Evolutionary conservation across 1,140 invertebrate species (phyloP).

Genomic region (Acromyrmex echinatior): DNA sequence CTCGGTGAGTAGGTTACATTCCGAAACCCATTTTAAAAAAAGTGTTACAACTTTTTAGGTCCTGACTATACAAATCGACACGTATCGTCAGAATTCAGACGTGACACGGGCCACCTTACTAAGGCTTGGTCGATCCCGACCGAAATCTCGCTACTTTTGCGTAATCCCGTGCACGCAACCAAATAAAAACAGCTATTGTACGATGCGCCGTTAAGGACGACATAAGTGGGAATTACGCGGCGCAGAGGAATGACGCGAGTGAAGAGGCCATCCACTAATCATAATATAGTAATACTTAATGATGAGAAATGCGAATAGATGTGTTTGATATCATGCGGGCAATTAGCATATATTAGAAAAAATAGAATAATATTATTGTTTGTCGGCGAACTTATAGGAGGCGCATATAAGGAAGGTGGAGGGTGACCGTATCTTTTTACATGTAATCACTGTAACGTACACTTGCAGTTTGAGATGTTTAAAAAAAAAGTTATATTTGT

Average conservation of each 20-base stretch:
- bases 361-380: constrained; percentile 1
- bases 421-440: not conserved
- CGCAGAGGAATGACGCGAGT: constrained; percentile 26
- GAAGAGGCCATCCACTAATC: constrained; percentile 70
- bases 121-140: too few relatives aligned
- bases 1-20: too few relatives aligned
- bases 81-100: not conserved
- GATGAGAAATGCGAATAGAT: not conserved
- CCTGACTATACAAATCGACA: too few relatives aligned
- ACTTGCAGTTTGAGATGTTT: not conserved
- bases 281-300: constrained; percentile 59
- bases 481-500: not conserved
- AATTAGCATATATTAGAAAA: not conserved
- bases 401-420: not conserved
- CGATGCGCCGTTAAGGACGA: constrained; percentile 9
- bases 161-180: constrained; percentile 29
- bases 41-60: too few relatives aligned
- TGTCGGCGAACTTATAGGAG: not conserved
- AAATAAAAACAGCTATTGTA: constrained; percentile 15
- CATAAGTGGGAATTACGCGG: not conserved
- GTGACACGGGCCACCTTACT: not conserved
- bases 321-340: not conserved
- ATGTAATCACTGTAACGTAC: too few relatives aligned
- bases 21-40: too few relatives aligned
- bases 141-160: constrained; percentile 4